Evolutionary conservation across 2,888 invertebrate genomes (phyloP).

Genomic region (Cantharis rufa): DNA sequence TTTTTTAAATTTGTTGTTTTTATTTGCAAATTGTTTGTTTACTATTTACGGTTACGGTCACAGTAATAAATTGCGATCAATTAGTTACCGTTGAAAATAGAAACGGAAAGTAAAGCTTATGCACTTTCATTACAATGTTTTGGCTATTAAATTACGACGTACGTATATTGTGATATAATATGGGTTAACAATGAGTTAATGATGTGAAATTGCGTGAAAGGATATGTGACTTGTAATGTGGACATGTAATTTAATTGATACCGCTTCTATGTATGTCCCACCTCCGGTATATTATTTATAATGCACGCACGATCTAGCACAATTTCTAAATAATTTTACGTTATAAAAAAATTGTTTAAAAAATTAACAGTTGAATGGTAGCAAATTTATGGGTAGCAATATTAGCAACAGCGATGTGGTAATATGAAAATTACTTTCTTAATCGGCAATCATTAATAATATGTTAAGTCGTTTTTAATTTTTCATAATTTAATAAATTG

Average conservation of each 20-base stretch:
- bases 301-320: conserved; percentile 5
- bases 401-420: neutral
- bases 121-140: conserved; percentile 7
- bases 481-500: neutral
- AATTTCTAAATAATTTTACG: conserved; percentile 1
- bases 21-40: conserved; percentile 4
- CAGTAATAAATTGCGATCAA: neutral
- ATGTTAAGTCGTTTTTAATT: neutral
- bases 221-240: conserved; percentile 11
- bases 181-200: conserved; percentile 2
- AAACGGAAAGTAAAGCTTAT: conserved; percentile 1
- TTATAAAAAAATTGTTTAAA: neutral
- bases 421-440: neutral
- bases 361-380: neutral
- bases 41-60: neutral
- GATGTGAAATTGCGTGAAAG: conserved; percentile 14
- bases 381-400: neutral
- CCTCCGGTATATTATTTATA: neutral
- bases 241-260: conserved; percentile 5
- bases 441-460: neutral
- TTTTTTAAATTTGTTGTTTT: conserved; percentile 19
- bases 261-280: neutral
- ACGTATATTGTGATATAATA: conserved; percentile 8
- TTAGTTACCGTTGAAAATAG: neutral
- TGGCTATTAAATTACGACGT: conserved; percentile 3